Base-by-base conservation (phyloP, 2,888 invertebrate species). In the Eugnorisma glareosa region DNA sequence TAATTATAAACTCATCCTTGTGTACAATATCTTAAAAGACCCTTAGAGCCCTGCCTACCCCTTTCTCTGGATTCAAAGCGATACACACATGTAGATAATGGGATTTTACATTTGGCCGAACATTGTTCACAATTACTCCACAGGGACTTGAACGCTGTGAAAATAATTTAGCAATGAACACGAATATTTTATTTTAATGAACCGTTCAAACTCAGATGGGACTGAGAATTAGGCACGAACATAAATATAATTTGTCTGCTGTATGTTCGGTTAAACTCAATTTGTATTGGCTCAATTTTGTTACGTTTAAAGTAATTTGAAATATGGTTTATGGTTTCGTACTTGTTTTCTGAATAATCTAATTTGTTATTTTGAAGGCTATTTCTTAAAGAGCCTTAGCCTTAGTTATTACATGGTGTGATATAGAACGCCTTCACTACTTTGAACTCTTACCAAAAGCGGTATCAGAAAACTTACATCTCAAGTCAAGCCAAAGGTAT, bases 41-140 rank as follows among this genome's bases (percentile, higher is more conserved):
- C 61, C 57, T 72, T 43, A 59, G 15, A 57, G 13, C 61, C 11
- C 67, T 75, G 54, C 61, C 28, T 73, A 84, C 57, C 74, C 76
- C 80, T 59, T 24, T 28, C 28, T 31, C 24, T 48, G 28, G 59
- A 67, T 68, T 43, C 86, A 77, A 70, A 75, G 70, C 54, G 72
- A 86, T 76, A 77, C 81, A 78, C 80, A 87, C 79, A 84, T 79
- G 87, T 68, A 86, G 64, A 86, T 86, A 86, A 86, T 82, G 68
- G 82, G 82, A 87, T 86, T 86, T 87, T 57, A 84, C 89, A 84
- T 81, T 69, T 75, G 85, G 82, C 43, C 77, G 85, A 88, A 82
- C 85, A 88, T 84, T 88, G 86, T 79, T 86, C 86, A 88, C 87
- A 88, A 87, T 88, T 87, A 87, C 78, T 80, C 85, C 54, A 61